A percentile compares a stretch with the other conserved stretches of the same genome.
Conservation (phyloP, 2,888 invertebrate genomes). For the Meiosimyza platycephala region DNA sequence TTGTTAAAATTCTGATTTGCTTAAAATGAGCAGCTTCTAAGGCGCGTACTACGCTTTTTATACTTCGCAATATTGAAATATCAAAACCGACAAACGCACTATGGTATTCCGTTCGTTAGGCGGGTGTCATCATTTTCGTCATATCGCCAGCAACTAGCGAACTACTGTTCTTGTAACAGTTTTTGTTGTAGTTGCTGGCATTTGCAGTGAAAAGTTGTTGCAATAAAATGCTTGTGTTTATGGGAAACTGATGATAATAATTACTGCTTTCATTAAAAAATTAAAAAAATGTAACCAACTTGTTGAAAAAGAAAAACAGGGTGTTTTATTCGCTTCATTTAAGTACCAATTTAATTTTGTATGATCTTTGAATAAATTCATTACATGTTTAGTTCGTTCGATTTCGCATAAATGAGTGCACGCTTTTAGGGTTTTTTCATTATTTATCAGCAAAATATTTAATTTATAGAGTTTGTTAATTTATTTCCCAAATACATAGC, state of each 20-base stretch:
- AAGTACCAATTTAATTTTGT: too few relatives aligned
- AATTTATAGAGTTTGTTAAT: too few relatives aligned
- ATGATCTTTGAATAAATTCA: background rate
- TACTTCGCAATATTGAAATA: background rate
- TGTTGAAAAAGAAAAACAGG: background rate
- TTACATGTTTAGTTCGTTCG: background rate
- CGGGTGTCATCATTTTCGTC: background rate
- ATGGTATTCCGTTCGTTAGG: background rate
- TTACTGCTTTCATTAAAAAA: background rate
- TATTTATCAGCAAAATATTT: too few relatives aligned
- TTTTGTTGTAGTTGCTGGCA: conserved; percentile 5
- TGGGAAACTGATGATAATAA: background rate
- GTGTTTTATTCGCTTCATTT: background rate
- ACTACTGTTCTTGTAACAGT: background rate
- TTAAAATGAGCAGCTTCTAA: conserved; percentile 4
- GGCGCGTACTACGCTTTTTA: conserved; percentile 11
- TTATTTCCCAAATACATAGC: too few relatives aligned
- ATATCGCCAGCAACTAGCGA: too few relatives aligned
- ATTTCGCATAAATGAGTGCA: background rate
- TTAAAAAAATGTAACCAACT: too few relatives aligned
- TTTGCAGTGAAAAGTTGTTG: conserved; percentile 11
- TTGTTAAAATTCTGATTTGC: background rate
- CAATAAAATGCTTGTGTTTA: conserved; percentile 24
- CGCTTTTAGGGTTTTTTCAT: conserved; percentile 5
- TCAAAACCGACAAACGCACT: background rate